Percentiles rank a stretch among this genome's conserved stretches.
phyloP scores from a whole-genome alignment of 2,888 invertebrate species.

The Agrenia bidenticulata region DNA sequence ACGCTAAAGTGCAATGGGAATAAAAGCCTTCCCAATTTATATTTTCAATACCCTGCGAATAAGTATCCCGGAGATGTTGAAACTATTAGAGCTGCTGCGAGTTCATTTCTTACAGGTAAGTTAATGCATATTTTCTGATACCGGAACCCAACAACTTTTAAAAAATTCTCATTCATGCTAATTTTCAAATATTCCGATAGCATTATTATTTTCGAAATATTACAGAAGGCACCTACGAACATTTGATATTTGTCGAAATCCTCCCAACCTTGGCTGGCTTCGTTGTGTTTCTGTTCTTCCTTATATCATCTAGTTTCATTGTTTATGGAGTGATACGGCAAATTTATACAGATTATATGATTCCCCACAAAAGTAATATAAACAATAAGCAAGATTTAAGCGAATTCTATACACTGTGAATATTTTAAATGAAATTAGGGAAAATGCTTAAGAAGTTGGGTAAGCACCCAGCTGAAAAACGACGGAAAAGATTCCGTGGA shows the following conservation, averaged over 20 bases:
- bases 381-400: too few species aligned
- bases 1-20: too few species aligned
- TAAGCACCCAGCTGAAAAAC: slow-evolving; percentile 3
- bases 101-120: background rate
- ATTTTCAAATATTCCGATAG: too few species aligned
- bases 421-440: background rate
- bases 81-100: background rate
- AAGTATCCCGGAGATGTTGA: slow-evolving; percentile 4
- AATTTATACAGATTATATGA: slow-evolving; percentile 28
- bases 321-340: slow-evolving; percentile 19
- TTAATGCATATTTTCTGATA: too few species aligned
- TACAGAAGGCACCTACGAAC: background rate
- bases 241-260: slow-evolving; percentile 7
- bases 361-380: slow-evolving; percentile 27
- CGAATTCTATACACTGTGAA: background rate
- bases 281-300: slow-evolving; percentile 21
- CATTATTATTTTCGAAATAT: too few species aligned
- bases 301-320: slow-evolving; percentile 23
- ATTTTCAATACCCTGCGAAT: background rate
- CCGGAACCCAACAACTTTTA: too few species aligned
- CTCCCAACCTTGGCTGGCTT: slow-evolving; percentile 16
- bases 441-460: background rate
- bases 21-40: too few species aligned
- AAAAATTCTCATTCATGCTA: too few species aligned
- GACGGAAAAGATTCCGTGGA: background rate